These are phyloP conservation scores for Melanogrammus aeglefinus DNA, from an alignment of 2,797 vertebrate species.

Conservation along the genomic window DNA sequence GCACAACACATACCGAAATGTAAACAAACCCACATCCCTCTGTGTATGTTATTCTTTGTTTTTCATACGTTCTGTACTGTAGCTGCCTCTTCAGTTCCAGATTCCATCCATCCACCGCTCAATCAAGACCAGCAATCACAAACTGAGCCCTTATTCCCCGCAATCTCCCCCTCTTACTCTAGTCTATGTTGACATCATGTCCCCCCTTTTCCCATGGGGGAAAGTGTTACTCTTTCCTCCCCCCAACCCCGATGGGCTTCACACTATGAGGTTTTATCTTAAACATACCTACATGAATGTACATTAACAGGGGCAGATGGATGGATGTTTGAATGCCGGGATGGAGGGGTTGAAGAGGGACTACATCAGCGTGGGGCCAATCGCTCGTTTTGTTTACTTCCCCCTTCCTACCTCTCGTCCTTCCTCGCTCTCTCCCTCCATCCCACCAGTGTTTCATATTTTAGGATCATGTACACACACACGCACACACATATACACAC, in stretches of 20 bases:
- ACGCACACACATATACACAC: slow-evolving; percentile 10
- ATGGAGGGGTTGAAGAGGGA: not conserved
- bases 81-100: not conserved
- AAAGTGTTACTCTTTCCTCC: not conserved
- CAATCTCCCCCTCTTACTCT: not conserved
- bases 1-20: not conserved
- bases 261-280: slow-evolving; percentile 71
- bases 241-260: slow-evolving; percentile 45
- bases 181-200: not conserved
- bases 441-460: slow-evolving; percentile 61
- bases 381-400: slow-evolving; percentile 54
- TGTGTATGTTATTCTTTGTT: slow-evolving; percentile 6
- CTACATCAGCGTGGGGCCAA: slow-evolving; percentile 3
- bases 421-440: slow-evolving; percentile 7
- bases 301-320: slow-evolving; percentile 52
- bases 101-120: not conserved
- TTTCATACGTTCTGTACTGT: not conserved
- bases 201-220: not conserved
- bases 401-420: slow-evolving; percentile 38
- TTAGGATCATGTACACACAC: slow-evolving; percentile 30
- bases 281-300: slow-evolving; percentile 69
- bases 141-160: not conserved
- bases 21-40: not conserved
- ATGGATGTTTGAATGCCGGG: slow-evolving; percentile 33
- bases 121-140: not conserved